Evolutionary conservation across 2,113 vertebrate species (phyloP).

Genomic region (Cochlearius cochlearius): DNA sequence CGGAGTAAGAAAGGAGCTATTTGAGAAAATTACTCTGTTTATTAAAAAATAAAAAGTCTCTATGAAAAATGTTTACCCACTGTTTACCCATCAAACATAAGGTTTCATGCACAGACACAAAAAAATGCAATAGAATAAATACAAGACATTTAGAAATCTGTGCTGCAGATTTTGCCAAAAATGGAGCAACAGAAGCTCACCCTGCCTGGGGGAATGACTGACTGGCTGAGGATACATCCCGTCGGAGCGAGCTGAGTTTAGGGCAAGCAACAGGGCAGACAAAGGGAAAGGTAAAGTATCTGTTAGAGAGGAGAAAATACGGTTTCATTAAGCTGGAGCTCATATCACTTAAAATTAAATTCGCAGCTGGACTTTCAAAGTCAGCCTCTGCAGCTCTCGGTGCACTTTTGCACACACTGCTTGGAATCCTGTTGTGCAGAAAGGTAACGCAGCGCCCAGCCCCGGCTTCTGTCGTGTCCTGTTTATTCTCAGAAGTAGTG

Average conservation of each 20-base stretch:
- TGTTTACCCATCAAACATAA: slow-evolving; percentile 61
- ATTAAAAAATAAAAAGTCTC: slow-evolving; percentile 44
- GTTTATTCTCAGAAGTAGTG: background rate
- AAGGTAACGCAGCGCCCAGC: background rate
- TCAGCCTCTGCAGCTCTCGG: background rate
- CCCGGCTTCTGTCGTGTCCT: background rate
- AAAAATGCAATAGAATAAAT: slow-evolving; percentile 45
- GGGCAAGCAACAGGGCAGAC: slow-evolving; percentile 3
- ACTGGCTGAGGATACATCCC: background rate
- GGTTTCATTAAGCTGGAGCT: background rate
- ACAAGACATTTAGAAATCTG: slow-evolving; percentile 66
- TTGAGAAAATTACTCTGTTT: slow-evolving; percentile 27
- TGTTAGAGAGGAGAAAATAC: background rate
- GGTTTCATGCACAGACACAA: slow-evolving; percentile 49
- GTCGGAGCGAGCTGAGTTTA: background rate
- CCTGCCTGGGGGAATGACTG: slow-evolving; percentile 37
- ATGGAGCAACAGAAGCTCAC: slow-evolving; percentile 42
- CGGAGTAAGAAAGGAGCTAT: background rate
- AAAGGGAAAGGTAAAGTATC: slow-evolving; percentile 6
- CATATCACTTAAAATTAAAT: slow-evolving; percentile 12
- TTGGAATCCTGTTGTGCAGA: background rate
- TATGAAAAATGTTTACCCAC: slow-evolving; percentile 43
- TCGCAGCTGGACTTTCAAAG: slow-evolving; percentile 10
- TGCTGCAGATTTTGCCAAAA: slow-evolving; percentile 60
- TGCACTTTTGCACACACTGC: background rate